phyloP scores from a whole-genome alignment of 2,888 invertebrate species.

The Stenchaetothrips biformis region DNA sequence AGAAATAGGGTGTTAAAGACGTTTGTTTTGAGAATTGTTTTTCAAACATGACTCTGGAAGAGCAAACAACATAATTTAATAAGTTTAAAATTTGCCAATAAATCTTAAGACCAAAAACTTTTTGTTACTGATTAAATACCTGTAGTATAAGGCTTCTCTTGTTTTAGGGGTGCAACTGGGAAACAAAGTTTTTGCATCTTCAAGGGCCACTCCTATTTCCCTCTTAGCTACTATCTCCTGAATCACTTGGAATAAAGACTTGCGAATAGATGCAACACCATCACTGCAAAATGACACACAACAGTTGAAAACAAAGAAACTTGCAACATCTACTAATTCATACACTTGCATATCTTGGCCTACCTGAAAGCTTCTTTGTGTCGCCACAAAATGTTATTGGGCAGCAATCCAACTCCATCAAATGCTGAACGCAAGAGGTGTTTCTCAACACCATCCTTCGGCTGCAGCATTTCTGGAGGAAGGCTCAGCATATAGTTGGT shows the following conservation, averaged over 20 bases:
- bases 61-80: conserved; percentile 30
- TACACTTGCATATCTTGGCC: conserved; percentile 23
- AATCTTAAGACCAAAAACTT: neutral
- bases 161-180: conserved; percentile 69
- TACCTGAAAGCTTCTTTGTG: conserved; percentile 82
- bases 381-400: conserved; percentile 83
- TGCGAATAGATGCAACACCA: conserved; percentile 68
- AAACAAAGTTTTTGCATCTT: conserved; percentile 50
- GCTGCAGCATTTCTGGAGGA: conserved; percentile 63
- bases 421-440: conserved; percentile 80
- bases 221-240: conserved; percentile 65
- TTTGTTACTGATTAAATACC: conserved; percentile 41
- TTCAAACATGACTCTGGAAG: conserved; percentile 58
- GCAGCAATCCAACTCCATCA: conserved; percentile 65
- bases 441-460: conserved; percentile 75
- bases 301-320: conserved; percentile 20
- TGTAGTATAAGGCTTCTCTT: conserved; percentile 72
- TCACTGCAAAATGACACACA: conserved; percentile 51
- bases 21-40: conserved; percentile 57
- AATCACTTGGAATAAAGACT: conserved; percentile 64
- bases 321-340: conserved; percentile 25
- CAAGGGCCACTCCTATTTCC: conserved; percentile 56
- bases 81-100: conserved; percentile 2
- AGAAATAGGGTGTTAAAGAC: conserved; percentile 64
- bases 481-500: conserved; percentile 73